Evolutionary conservation across 2,113 vertebrate species (phyloP).

Genomic region (Spermophilus dauricus): DNA sequence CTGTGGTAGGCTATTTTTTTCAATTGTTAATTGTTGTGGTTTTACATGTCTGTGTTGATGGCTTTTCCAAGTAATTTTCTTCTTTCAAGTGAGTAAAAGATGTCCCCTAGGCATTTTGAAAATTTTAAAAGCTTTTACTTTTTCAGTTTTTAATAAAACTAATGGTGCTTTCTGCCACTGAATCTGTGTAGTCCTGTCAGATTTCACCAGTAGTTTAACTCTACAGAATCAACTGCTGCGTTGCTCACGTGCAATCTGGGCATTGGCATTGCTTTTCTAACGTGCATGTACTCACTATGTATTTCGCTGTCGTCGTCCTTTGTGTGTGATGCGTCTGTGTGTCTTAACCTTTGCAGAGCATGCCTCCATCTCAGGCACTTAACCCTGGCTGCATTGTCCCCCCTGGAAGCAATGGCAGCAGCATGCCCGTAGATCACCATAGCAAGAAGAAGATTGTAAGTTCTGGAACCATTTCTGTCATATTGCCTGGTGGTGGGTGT

Average conservation of each 20-base stretch:
- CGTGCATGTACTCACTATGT: slow-evolving; percentile 32
- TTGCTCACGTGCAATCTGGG: not conserved
- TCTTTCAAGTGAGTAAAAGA: slow-evolving; percentile 45
- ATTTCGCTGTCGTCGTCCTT: slow-evolving; percentile 63
- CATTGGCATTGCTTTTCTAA: slow-evolving; percentile 60
- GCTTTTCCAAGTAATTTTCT: not conserved
- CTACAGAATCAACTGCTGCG: not conserved
- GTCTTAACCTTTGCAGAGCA: slow-evolving; percentile 97
- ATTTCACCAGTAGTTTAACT: slow-evolving; percentile 36
- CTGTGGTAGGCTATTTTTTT: not conserved
- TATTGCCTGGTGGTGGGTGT: slow-evolving; percentile 86
- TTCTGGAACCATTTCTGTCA: slow-evolving; percentile 81
- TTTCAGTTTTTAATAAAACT: slow-evolving; percentile 21
- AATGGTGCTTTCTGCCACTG: not conserved
- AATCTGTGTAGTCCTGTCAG: not conserved
- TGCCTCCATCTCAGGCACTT: slow-evolving; percentile 92
- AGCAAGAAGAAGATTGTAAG: slow-evolving; percentile 92
- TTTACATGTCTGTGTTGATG: not conserved
- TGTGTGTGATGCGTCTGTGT: slow-evolving; percentile 90
- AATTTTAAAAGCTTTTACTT: not conserved
- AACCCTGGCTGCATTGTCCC: slow-evolving; percentile 91
- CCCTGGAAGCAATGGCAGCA: slow-evolving; percentile 89
- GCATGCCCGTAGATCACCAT: slow-evolving; percentile 87
- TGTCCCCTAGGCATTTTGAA: not conserved
- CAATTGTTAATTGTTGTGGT: not conserved